Base-by-base conservation (phyloP, 2,113 vertebrate genomes). In the Danionella cerebrum region DNA sequence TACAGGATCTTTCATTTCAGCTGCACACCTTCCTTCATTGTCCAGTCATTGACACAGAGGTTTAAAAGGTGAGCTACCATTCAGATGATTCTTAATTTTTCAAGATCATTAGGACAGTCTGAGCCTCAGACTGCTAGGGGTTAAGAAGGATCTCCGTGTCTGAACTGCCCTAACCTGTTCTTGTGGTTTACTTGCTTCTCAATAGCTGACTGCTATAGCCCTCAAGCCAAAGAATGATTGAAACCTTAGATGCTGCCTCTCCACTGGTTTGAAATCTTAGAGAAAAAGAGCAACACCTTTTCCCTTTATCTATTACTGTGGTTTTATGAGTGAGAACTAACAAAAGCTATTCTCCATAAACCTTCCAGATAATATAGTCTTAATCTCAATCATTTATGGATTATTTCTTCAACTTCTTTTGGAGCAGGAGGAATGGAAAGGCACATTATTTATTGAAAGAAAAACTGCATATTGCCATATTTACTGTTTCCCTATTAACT, bases 271-370 rank as follows among this genome's bases (percentile, higher is more conserved):
- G 52, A 50, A 79, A 31, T 48, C 85, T 33, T 3, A 84, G 84
- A 84, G 70, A 80, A 70, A 68, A 84, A 89, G 80, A 87, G 84
- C 88, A 84, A 85, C 87, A 31, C 27, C 88, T 89, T 90, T 87
- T 87, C 90, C 89, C 88, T 90, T 16, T 90, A 89, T 88, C 86
- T 75, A 82, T 81, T 78, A 86, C 87, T 86, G 85, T 89, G 85
- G 86, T 84, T 58, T 31, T 3, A 51, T 84, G n/a, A 71, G 18
- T 13, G 38, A 36, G 19, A 12, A 21, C 7, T 25, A 8, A 11
- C 24, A 33, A 18, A 19, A 33, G 27, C 14, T 53, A 4, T 53
- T 18, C 16, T 53, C 2, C 14, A 53, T 1, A 29, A 51, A 29
- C n/a, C 6, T 50, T 31, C 29, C 4, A 31, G 29, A 31, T 31